These are phyloP conservation scores for Lemur catta DNA, from an alignment of 2,797 vertebrate genomes.

Conservation along the genomic window DNA sequence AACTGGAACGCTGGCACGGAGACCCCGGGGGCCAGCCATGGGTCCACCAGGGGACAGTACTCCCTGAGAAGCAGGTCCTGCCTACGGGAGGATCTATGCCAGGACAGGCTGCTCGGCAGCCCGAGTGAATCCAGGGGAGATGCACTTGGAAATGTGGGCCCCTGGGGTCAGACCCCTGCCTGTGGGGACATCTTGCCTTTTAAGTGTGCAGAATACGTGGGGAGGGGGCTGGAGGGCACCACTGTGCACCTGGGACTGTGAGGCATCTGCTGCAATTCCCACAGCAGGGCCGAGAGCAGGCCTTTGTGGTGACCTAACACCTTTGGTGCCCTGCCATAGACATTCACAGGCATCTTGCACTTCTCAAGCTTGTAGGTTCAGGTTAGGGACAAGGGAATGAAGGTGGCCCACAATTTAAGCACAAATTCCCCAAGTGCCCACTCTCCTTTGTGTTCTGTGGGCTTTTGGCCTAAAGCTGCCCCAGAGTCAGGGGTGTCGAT, in stretches of 20 bases:
- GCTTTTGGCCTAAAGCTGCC: neutral
- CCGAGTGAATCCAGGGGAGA: neutral
- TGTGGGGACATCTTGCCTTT: neutral
- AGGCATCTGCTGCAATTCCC: neutral
- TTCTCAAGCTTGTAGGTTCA: neutral
- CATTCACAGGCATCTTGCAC: neutral
- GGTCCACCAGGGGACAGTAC: neutral
- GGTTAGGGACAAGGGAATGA: neutral
- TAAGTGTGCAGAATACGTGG: neutral
- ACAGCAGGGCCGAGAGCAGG: neutral
- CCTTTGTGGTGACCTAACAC: neutral
- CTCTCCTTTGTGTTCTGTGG: neutral
- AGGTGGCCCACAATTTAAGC: neutral
- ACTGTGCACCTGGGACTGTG: neutral
- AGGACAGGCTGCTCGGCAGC: neutral
- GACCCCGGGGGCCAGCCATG: neutral
- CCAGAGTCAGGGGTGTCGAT: neutral
- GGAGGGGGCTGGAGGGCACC: neutral
- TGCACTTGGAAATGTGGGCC: neutral
- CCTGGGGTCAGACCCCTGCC: neutral
- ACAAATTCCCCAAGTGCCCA: conserved; percentile 55
- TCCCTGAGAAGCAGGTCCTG: neutral
- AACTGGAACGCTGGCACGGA: fast-evolving
- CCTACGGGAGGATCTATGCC: neutral
- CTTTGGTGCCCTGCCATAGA: neutral